Evolutionary conservation across 2,797 vertebrate species (phyloP).

Genomic region (Urocyon cinereoargenteus): DNA sequence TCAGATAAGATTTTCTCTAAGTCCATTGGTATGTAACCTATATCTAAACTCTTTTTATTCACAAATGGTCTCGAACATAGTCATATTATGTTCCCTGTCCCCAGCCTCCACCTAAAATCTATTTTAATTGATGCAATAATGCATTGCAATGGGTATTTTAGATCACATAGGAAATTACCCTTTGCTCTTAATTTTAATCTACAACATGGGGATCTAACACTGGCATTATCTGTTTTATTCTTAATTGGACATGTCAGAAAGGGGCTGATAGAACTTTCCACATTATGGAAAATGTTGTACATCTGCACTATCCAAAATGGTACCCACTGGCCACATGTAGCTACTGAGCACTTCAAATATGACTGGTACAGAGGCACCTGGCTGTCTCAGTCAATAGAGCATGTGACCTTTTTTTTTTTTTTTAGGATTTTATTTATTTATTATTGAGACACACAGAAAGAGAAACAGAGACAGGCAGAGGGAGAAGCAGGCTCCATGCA

Average conservation of each 20-base stretch:
- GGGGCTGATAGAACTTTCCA: neutral
- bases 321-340: neutral
- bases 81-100: neutral
- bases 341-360: neutral
- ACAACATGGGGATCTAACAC: neutral
- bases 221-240: conserved; percentile 12
- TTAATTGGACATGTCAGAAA: neutral
- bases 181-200: conserved; percentile 15
- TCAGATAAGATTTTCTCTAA: conserved; percentile 23
- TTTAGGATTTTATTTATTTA: too few species aligned
- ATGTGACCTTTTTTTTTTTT: neutral
- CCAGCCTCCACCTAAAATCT: neutral
- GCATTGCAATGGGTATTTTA: conserved; percentile 10
- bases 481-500: too few species aligned
- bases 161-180: conserved; percentile 46
- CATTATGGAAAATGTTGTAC: neutral
- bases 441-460: too few species aligned
- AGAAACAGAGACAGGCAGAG: too few species aligned
- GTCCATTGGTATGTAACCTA: neutral
- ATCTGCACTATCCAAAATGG: neutral
- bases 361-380: neutral
- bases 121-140: conserved; percentile 5
- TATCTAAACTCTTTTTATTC: neutral
- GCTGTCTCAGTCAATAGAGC: neutral
- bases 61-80: conserved; percentile 28